These are phyloP conservation scores for Lerema accius DNA, from an alignment of 1,140 invertebrate genomes.

Conservation along the genomic window DNA sequence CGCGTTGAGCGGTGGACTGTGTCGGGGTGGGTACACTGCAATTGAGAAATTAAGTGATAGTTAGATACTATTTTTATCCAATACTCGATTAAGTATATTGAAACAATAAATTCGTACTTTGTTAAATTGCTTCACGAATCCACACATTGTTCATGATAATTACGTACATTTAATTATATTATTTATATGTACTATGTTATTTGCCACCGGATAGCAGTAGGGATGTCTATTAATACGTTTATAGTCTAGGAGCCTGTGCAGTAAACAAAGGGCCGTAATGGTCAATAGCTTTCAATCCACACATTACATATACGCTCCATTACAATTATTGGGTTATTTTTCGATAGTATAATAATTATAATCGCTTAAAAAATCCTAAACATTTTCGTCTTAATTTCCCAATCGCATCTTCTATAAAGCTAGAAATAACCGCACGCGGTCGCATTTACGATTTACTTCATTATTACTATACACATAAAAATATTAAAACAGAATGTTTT, in stretches of 20 bases:
- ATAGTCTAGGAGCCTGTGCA: constrained; percentile 10
- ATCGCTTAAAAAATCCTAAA: constrained; percentile 13
- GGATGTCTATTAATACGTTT: constrained; percentile 17
- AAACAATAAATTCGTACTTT: constrained; percentile 14
- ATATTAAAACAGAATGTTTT: constrained; percentile 58
- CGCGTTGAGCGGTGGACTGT: background rate
- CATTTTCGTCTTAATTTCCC: constrained; percentile 21
- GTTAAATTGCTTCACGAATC: constrained; percentile 15
- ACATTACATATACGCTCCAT: constrained; percentile 1
- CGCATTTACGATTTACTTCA: constrained; percentile 31
- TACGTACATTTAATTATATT: constrained; percentile 1
- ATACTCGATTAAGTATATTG: background rate
- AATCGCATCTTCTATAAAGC: constrained; percentile 38
- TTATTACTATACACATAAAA: constrained; percentile 65
- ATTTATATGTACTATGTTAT: constrained; percentile 1
- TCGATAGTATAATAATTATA: constrained; percentile 15
- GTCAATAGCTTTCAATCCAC: background rate
- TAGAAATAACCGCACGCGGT: constrained; percentile 39
- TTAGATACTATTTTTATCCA: constrained; percentile 1
- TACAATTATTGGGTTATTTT: constrained; percentile 3
- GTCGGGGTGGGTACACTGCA: constrained; percentile 6
- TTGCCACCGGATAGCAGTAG: background rate
- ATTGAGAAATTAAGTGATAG: constrained; percentile 15
- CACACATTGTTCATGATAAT: background rate
- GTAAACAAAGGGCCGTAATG: background rate